Percentiles rank a stretch among this genome's conserved stretches.
phyloP scores from a whole-genome alignment of 2,797 vertebrate genomes.

The Botia almorhae region DNA sequence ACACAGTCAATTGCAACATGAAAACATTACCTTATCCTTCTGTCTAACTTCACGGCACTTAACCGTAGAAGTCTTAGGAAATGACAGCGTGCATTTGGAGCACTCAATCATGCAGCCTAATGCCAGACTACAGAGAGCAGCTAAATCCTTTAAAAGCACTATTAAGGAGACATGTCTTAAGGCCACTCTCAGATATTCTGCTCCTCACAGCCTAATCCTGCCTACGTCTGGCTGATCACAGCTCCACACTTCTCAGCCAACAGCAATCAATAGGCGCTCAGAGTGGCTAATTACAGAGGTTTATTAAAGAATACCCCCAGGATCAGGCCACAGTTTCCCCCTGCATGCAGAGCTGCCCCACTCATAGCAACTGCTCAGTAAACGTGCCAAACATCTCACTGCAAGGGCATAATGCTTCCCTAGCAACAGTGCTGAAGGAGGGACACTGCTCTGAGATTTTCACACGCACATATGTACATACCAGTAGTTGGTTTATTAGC shows the following conservation, averaged over 20 bases:
- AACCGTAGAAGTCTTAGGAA: conserved; percentile 16
- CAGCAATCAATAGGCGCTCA: conserved; percentile 71
- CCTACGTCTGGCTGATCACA: conserved; percentile 67
- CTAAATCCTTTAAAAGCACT: conserved; percentile 61
- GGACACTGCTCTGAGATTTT: not conserved
- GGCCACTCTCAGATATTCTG: conserved; percentile 56
- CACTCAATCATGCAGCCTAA: conserved; percentile 46
- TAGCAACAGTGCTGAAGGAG: conserved; percentile 48
- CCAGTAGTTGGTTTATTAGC: not conserved
- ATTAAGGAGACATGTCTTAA: conserved; percentile 58
- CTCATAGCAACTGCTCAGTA: conserved; percentile 68
- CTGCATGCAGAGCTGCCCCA: conserved; percentile 51
- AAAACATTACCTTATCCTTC: conserved; percentile 30
- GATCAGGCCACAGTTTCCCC: conserved; percentile 54
- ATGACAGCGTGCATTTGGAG: conserved; percentile 47
- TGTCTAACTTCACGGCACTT: conserved; percentile 10
- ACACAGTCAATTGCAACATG: conserved; percentile 9
- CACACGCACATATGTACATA: not conserved
- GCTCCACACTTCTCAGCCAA: conserved; percentile 56
- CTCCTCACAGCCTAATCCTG: conserved; percentile 63
- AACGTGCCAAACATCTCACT: conserved; percentile 70
- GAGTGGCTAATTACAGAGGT: conserved; percentile 68
- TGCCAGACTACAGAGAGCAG: conserved; percentile 45
- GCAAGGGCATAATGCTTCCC: conserved; percentile 63
- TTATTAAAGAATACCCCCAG: conserved; percentile 73